These are phyloP conservation scores for Ephydatia muelleri DNA, from an alignment of 37 sponge, comb jelly and placozoan species.

Conservation along the genomic window DNA sequence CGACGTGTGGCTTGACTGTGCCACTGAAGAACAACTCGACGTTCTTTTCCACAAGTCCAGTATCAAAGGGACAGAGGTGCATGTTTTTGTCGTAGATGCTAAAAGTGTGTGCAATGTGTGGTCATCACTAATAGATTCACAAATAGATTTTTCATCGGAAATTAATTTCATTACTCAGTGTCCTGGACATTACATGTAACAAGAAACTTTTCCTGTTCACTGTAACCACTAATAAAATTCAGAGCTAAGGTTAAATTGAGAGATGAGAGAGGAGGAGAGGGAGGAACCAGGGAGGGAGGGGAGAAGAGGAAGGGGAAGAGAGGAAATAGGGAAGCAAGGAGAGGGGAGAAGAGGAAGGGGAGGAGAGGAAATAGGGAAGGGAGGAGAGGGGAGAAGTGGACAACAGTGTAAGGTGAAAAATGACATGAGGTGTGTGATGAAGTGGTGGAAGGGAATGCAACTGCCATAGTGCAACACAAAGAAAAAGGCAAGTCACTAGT, in stretches of 20 bases:
- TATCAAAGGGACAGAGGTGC: slow-evolving; percentile 91
- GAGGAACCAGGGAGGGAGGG: background rate
- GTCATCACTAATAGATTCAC: too few relatives aligned
- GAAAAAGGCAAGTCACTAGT: too few relatives aligned
- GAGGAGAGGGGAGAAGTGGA: background rate
- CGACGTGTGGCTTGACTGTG: slow-evolving; percentile 83
- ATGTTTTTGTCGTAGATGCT: slow-evolving; percentile 87
- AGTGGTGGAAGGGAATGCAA: too few relatives aligned
- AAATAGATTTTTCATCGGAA: too few relatives aligned
- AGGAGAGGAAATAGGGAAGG: background rate
- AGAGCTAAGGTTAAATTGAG: background rate
- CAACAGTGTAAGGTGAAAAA: background rate
- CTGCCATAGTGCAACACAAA: too few relatives aligned
- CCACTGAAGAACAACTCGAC: slow-evolving; percentile 92
- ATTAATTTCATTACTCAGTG: too few relatives aligned
- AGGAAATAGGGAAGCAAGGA: background rate
- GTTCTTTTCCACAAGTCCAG: slow-evolving; percentile 86
- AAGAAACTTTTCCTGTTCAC: too few relatives aligned
- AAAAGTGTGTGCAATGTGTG: background rate
- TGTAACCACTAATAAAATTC: too few relatives aligned
- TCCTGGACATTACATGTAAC: too few relatives aligned
- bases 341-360: background rate
- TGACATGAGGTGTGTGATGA: slow-evolving; percentile 7
- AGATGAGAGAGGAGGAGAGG: background rate
- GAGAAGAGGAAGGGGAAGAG: background rate